Evolutionary conservation across 2,797 vertebrate genomes (phyloP), one percentile per base, ranked within the genome.

Genomic region (Takifugu rubripes): DNA sequence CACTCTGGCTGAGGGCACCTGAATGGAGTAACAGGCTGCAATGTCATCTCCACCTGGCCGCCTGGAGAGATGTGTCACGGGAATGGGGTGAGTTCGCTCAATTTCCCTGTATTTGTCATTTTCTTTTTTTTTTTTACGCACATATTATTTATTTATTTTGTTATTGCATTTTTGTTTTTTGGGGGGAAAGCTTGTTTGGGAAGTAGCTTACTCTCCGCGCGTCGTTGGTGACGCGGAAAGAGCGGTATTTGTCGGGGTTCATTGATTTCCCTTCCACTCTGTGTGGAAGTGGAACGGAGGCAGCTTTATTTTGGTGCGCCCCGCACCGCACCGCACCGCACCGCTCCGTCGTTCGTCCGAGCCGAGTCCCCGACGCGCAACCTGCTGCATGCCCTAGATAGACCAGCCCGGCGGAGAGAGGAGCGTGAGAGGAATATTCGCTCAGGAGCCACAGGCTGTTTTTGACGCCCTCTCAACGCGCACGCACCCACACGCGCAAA

Each of bases 41-140:
- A 95, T 95, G 94, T 92, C 93, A 92, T 91, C 86, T 92, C 91
- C 89, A 89, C 90, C 87, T 91, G 83, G 81, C 78, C 82, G 90
- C 84, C 90, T 92, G 91, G 91, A 92, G 91, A 90, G 93, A 93
- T 95, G 93, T 93, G 94, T 93, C 88, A 93, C 89, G 92, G 91
- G 90, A 90, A 93, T 92, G 93, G 93, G 92, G 95, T 96, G 89
- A 95, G 94, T 93, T 85, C 1, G 66, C 43, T 36, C 52, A 27
- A 70, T 63, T 54, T 50, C 29, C 2, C 5, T 17, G n/a, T 0
- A 16, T 42, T 25, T 27, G 31, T 17, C 17, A 17, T 17, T 17
- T 17, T 21, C 1, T 1, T 21, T 21, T 21, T 1, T 21, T 21
- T 12, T 1, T 10, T 40, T 40, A 40, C 36, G 36, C 36, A 5